Evolutionary conservation across 2,113 vertebrate species (phyloP).

Genomic region (Bos indicus): DNA sequence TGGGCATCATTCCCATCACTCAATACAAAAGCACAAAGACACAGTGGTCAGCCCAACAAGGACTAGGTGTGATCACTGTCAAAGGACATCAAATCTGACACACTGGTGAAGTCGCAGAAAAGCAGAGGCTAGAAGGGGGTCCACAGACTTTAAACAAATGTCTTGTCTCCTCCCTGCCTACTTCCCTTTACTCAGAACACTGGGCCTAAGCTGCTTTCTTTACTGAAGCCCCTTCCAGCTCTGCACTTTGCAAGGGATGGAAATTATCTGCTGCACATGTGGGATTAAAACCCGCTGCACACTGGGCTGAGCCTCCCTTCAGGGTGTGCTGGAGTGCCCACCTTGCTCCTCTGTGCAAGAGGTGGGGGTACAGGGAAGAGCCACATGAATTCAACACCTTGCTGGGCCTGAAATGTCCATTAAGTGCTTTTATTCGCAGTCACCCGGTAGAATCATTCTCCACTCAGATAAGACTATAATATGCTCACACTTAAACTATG

Average conservation of each 20-base stretch:
- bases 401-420: not conserved
- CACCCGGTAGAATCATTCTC: not conserved
- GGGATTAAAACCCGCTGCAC: not conserved
- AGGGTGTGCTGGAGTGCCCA: not conserved
- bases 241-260: not conserved
- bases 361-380: not conserved
- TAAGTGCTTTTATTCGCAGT: not conserved
- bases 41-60: not conserved
- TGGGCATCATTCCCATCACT: not conserved
- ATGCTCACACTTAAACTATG: not conserved
- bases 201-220: not conserved
- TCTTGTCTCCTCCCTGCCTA: not conserved
- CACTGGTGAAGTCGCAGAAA: not conserved
- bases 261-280: not conserved
- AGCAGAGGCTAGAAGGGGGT: not conserved
- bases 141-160: not conserved
- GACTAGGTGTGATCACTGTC: not conserved
- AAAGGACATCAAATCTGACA: not conserved
- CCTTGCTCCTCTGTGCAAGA: not conserved
- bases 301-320: not conserved
- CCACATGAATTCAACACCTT: not conserved
- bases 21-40: not conserved
- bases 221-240: not conserved
- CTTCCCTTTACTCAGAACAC: not conserved
- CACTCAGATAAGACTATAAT: not conserved